Conservation (phyloP, 2,797 vertebrate species). For the Smutsia temminckii region DNA sequence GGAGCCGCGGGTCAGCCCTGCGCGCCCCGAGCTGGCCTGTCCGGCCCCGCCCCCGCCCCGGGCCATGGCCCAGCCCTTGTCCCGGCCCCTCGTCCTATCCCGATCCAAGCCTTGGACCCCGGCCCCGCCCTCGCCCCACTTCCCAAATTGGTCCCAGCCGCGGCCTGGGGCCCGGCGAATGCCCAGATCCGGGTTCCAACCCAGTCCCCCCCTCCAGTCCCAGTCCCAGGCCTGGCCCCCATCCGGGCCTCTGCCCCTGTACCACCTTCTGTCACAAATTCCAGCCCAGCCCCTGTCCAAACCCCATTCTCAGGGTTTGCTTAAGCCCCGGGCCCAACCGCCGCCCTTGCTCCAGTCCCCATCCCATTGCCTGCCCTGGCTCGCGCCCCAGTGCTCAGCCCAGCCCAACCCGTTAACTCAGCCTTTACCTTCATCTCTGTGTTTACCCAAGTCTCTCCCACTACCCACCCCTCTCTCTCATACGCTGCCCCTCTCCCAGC, state of each 20-base stretch:
- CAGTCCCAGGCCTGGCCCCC: neutral
- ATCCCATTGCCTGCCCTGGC: slow-evolving; percentile 25
- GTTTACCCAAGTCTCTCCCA: slow-evolving; percentile 63
- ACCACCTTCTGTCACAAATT: slow-evolving; percentile 46
- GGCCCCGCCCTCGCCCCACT: slow-evolving; percentile 59
- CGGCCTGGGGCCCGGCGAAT: slow-evolving; percentile 48
- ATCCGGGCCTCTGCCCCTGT: neutral
- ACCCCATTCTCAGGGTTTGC: slow-evolving; percentile 36
- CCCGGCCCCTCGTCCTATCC: slow-evolving; percentile 72
- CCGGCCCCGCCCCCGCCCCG: slow-evolving; percentile 76
- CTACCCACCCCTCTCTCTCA: slow-evolving; percentile 57
- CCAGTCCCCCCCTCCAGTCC: neutral
- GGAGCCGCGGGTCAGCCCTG: slow-evolving; percentile 75
- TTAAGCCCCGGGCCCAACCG: neutral
- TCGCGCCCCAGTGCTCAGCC: slow-evolving; percentile 43
- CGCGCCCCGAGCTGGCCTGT: slow-evolving; percentile 62
- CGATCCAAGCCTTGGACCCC: slow-evolving; percentile 54
- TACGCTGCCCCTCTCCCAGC: slow-evolving; percentile 69
- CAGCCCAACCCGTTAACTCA: slow-evolving; percentile 30
- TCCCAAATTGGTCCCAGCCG: slow-evolving; percentile 39
- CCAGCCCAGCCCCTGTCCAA: slow-evolving; percentile 17
- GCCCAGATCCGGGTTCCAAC: slow-evolving; percentile 43
- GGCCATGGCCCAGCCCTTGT: slow-evolving; percentile 79
- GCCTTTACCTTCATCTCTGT: slow-evolving; percentile 55
- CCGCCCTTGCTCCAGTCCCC: neutral